phyloP scores from a whole-genome alignment of 30 jellyfish, hydroid and myxozoan genomes.

The Catostylus mosaicus region DNA sequence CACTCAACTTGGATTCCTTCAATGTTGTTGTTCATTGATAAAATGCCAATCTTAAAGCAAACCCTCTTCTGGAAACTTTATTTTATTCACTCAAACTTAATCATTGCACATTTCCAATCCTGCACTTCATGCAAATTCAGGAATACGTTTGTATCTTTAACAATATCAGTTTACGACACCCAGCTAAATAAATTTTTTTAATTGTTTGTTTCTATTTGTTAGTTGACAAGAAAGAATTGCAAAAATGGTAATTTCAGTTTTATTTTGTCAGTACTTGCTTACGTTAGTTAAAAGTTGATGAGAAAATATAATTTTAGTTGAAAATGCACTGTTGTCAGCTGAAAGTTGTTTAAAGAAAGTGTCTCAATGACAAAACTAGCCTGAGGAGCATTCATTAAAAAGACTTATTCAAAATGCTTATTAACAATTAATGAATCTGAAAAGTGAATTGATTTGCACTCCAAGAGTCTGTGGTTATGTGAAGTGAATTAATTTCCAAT shows the following conservation, averaged over 20 bases:
- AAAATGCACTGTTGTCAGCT: not conserved
- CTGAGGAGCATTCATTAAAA: not conserved
- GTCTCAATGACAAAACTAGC: not conserved
- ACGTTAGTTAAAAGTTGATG: not conserved
- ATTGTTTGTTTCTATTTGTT: not conserved
- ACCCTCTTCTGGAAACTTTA: too few species aligned
- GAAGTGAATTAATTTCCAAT: not conserved
- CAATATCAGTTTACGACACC: too few species aligned
- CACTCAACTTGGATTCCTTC: too few species aligned
- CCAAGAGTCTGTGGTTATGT: not conserved
- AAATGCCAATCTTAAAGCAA: too few species aligned
- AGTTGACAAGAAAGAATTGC: conserved; percentile 93
- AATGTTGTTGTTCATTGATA: too few species aligned
- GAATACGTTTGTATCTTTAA: too few species aligned
- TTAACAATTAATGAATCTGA: not conserved
- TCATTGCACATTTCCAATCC: too few species aligned
- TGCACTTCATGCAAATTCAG: too few species aligned
- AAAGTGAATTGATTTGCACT: not conserved
- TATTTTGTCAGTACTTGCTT: not conserved
- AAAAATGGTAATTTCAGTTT: conserved; percentile 70
- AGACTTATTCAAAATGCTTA: not conserved
- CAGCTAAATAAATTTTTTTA: too few species aligned
- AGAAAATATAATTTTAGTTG: not conserved
- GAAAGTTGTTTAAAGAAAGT: not conserved
- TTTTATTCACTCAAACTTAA: too few species aligned